Evolutionary conservation across 2,113 vertebrate species (phyloP), one percentile per base, ranked within the genome.

Genomic region (Callaeas wilsoni): DNA sequence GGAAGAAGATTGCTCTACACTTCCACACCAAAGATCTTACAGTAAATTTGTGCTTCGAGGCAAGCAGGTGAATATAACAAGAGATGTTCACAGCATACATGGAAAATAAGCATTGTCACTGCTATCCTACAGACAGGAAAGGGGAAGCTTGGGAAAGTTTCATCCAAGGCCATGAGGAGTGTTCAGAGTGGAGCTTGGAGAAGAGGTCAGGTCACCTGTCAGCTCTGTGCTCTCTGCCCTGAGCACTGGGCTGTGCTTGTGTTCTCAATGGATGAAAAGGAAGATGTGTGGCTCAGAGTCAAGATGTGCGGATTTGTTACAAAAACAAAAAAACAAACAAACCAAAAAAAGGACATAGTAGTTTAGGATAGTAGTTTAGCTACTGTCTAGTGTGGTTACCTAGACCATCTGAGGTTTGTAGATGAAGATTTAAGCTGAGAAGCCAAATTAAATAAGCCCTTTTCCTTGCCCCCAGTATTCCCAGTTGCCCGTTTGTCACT

Each of bases 311-410:
- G 22, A 60, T 35, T 75, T 82, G 7, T 57, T 50, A 50, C 19
- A 46, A 46, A 65, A 27, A 44, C 9, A 69, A 39, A 25, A 16
- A 7, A 16, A 39, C n/a, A n/a, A n/a, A n/a, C n/a, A n/a, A n/a
- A n/a, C n/a, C n/a, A 23, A 35, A 29, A 25, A 53, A 35, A 13
- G 4, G 6, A 52, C 4, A 46, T 65, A 67, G n/a, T n/a, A n/a
- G n/a, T n/a, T n/a, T n/a, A 22, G 6, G n/a, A 2, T 1, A n/a
- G 16, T 4, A 21, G 16, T 33, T 60, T 33, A 33, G 5, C 10
- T 14, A 10, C 29, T 39, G 2, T 23, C 33, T 62, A 27, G 10
- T 14, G 9, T 55, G 30, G 16, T 59, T 75, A 44, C 21, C 46
- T n/a, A 20, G 7, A 76, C 32, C 47, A 53, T 19, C 33, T n/a